Evolutionary conservation across 2,797 vertebrate genomes (phyloP), one percentile per base, ranked within the genome.

Genomic region (Pseudochromis fuscus): DNA sequence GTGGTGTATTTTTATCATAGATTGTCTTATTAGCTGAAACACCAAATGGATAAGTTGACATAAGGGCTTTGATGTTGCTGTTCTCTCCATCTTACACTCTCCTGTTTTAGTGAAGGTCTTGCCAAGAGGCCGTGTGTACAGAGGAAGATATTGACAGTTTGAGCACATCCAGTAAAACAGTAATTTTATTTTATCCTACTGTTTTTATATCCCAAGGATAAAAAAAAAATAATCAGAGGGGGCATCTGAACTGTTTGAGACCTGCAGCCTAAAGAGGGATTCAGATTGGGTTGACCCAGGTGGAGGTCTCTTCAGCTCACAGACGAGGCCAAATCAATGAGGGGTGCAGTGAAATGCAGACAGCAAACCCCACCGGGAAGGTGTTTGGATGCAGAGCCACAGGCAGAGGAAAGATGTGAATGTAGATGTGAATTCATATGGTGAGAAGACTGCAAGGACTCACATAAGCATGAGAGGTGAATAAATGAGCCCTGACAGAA

Each of bases 311-410:
- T 56, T 79, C 73, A 64, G 77, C 85, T 81, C 79, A 72, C 63
- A 79, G 74, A 82, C 64, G 25, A 87, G 74, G 75, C 67, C 64
- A 69, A 87, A 89, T 92, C 88, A 84, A 89, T 92, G 82, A 90
- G 69, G 61, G 69, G 57, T 73, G 77, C 67, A 72, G 78, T 72
- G 77, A 81, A 78, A 84, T 68, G 77, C 82, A 82, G 85, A 89
- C 83, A 87, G 84, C 69, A 77, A 80, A 61, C 23, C 77, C 75
- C 83, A 55, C 8, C 0, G 61, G 83, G 83, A 84, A 72, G 67
- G 63, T 78, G 88, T 88, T 85, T 84, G 81, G 83, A 87, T 89
- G 83, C 79, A 75, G 75, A 82, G 81, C 81, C 77, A 82, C 57
- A 80, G 67, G 61, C 81, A 60, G 77, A 75, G 67, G 45, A 77